These are phyloP conservation scores for Morelia viridis DNA, from an alignment of 2,797 vertebrate species.

Conservation along the genomic window DNA sequence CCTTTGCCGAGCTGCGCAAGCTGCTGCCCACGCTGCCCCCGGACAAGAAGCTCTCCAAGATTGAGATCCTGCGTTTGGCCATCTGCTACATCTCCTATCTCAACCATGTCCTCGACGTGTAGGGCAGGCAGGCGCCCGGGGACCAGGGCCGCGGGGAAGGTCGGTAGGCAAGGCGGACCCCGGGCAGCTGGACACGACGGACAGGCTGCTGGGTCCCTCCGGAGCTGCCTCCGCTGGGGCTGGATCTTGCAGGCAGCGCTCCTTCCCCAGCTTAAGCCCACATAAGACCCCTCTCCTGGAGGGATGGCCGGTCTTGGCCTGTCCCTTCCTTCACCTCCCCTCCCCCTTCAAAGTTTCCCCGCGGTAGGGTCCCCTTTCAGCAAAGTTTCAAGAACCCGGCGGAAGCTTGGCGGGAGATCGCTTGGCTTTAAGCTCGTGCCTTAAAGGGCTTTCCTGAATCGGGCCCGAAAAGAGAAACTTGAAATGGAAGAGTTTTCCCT, in stretches of 20 bases:
- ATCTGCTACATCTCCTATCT: slow-evolving; percentile 89
- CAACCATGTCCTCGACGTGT: slow-evolving; percentile 83
- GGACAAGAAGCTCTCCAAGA: slow-evolving; percentile 87
- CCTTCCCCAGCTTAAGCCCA: neutral
- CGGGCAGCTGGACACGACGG: neutral
- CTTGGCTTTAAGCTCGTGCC: slow-evolving; percentile 42
- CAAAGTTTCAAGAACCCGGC: slow-evolving; percentile 18
- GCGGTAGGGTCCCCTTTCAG: neutral
- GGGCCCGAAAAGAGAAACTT: slow-evolving; percentile 16
- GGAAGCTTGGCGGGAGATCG: neutral
- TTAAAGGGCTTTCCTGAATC: slow-evolving; percentile 30
- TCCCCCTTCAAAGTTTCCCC: neutral
- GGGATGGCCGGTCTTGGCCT: neutral
- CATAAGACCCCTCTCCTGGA: neutral
- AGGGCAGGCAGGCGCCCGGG: slow-evolving; percentile 40
- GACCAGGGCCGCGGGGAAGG: neutral
- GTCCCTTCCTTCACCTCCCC: neutral
- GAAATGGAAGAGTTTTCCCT: neutral
- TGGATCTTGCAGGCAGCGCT: neutral
- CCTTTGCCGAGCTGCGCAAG: slow-evolving; percentile 82
- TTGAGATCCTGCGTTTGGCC: slow-evolving; percentile 84
- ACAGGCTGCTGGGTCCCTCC: neutral
- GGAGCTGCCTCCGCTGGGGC: neutral
- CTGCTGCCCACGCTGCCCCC: slow-evolving; percentile 85
- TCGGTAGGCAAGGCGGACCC: neutral